A percentile compares a stretch with the other conserved stretches of the same genome.
These are phyloP conservation scores for Adoxophyes honmai DNA, from an alignment of 1,140 invertebrate species.

Conservation along the genomic window DNA sequence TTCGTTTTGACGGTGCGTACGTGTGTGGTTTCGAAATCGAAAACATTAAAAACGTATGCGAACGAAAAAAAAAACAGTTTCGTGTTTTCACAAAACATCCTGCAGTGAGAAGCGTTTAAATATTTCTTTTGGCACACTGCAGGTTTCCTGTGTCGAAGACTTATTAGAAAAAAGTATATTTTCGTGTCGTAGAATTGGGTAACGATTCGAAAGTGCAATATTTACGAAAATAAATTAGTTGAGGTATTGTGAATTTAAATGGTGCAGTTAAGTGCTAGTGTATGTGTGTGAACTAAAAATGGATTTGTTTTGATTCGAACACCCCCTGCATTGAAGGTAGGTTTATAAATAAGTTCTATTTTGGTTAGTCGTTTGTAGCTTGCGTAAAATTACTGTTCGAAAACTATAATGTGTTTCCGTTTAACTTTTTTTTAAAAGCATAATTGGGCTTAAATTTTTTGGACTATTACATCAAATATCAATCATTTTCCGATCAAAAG, in stretches of 20 bases:
- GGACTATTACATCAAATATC: too few relatives aligned
- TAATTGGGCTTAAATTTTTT: too few relatives aligned
- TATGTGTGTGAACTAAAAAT: conserved; percentile 18
- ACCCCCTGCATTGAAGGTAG: conserved; percentile 48
- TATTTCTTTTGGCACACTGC: neutral
- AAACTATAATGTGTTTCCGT: too few relatives aligned
- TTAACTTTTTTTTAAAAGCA: too few relatives aligned
- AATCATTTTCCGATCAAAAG: too few relatives aligned
- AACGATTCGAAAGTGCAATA: neutral
- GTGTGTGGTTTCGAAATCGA: conserved; percentile 1
- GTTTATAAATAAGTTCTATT: conserved; percentile 22
- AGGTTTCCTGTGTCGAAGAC: conserved; percentile 9
- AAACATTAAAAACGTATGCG: conserved; percentile 1
- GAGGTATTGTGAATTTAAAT: neutral
- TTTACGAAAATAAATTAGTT: too few relatives aligned
- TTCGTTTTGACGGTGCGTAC: neutral
- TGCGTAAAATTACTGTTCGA: too few relatives aligned
- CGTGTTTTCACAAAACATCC: conserved; percentile 10
- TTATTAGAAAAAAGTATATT: conserved; percentile 36
- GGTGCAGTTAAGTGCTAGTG: neutral
- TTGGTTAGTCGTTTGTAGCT: conserved; percentile 7
- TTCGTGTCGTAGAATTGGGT: too few relatives aligned
- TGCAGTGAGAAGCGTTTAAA: conserved; percentile 10
- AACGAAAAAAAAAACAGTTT: conserved; percentile 6
- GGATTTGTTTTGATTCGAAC: conserved; percentile 33